These are phyloP conservation scores for Indicator maculatus DNA, from an alignment of 2,113 vertebrate genomes.

Conservation along the genomic window DNA sequence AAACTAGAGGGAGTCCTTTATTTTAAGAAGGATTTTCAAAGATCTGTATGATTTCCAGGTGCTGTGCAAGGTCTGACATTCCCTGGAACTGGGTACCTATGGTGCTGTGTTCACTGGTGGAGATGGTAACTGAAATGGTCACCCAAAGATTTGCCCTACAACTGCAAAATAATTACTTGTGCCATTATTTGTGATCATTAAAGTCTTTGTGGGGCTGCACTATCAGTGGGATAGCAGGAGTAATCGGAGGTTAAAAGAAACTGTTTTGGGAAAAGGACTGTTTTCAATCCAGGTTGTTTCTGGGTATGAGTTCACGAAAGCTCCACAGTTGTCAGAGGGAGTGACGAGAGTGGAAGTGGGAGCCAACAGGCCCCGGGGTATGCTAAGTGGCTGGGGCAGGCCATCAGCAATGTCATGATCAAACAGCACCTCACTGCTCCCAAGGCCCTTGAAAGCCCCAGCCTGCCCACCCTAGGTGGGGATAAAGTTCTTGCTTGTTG, in stretches of 20 bases:
- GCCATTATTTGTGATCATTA: background rate
- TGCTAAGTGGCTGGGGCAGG: background rate
- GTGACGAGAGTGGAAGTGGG: background rate
- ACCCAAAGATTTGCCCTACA: background rate
- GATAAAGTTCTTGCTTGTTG: background rate
- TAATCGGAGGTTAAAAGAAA: background rate
- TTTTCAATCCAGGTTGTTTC: background rate
- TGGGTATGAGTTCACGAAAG: background rate
- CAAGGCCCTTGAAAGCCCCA: background rate
- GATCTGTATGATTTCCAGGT: background rate
- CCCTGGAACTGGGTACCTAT: background rate
- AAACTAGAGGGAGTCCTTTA: background rate
- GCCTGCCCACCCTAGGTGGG: background rate
- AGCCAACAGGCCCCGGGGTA: background rate
- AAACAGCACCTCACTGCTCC: background rate
- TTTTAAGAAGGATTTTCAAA: background rate
- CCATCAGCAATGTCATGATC: background rate
- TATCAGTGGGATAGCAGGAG: background rate
- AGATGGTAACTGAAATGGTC: background rate
- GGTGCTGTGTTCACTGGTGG: background rate
- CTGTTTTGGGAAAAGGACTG: background rate
- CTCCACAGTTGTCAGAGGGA: background rate
- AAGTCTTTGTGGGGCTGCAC: background rate
- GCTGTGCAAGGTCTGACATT: background rate
- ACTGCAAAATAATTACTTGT: background rate